phyloP scores from a whole-genome alignment of 2,797 vertebrate genomes.

The Tenualosa thibaudeaui region DNA sequence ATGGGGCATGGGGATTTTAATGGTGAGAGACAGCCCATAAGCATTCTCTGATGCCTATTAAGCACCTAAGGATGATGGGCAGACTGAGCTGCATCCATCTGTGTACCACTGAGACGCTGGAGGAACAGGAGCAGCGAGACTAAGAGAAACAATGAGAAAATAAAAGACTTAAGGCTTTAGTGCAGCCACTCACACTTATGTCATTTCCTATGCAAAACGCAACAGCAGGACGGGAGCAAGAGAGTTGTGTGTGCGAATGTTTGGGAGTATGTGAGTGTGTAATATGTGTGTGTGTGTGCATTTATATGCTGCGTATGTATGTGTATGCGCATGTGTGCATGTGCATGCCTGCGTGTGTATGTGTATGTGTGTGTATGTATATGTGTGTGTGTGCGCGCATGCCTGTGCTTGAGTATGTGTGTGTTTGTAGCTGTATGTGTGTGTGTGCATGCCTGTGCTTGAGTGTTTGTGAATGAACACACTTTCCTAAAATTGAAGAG shows the following conservation, averaged over 20 bases:
- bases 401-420: background rate
- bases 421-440: background rate
- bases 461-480: background rate
- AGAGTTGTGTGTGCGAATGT: background rate
- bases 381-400: background rate
- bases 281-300: background rate
- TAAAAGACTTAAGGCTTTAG: background rate
- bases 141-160: background rate
- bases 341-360: background rate
- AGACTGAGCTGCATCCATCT: slow-evolving; percentile 31
- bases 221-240: too few species aligned
- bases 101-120: slow-evolving; percentile 34
- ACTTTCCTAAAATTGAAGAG: background rate
- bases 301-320: background rate
- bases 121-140: background rate
- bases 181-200: background rate
- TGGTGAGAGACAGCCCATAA: background rate
- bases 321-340: background rate
- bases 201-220: background rate
- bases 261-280: background rate
- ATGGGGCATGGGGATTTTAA: background rate
- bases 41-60: background rate
- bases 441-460: background rate
- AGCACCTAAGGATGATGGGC: slow-evolving; percentile 14
- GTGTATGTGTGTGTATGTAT: background rate